A percentile compares a stretch with the other conserved stretches of the same genome.
phyloP scores from a whole-genome alignment of 2,888 invertebrate species.

The Onchidella celtica region DNA sequence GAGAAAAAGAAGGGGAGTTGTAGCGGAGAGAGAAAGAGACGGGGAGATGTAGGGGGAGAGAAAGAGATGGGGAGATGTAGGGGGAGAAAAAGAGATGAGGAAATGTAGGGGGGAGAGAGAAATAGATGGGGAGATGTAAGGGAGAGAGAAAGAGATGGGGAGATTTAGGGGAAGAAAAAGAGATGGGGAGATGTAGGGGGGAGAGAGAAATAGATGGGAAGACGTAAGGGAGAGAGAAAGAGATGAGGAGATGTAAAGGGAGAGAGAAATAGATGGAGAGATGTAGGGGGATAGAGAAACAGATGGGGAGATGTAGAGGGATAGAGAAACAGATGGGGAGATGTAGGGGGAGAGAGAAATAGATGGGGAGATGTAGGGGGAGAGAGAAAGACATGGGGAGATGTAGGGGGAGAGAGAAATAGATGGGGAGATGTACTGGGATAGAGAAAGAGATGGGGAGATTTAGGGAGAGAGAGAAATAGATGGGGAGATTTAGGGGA shows the following conservation, averaged over 20 bases:
- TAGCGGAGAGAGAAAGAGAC: not conserved
- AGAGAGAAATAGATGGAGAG: not conserved
- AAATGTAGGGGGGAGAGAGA: too few species aligned
- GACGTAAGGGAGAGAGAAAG: not conserved
- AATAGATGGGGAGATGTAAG: too few species aligned
- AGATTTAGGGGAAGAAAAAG: not conserved
- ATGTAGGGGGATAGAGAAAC: too few species aligned
- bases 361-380: not conserved
- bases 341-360: not conserved
- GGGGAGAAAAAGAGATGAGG: too few species aligned
- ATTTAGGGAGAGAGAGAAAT: too few species aligned
- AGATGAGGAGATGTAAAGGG: not conserved
- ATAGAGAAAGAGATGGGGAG: not conserved
- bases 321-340: not conserved
- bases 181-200: not conserved
- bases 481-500: too few species aligned
- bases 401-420: not conserved
- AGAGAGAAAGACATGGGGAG: not conserved
- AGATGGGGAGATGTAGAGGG: not conserved
- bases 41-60: too few species aligned
- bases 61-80: too few species aligned
- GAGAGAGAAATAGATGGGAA: not conserved
- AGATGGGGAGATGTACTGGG: not conserved
- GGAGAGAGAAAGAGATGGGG: not conserved
- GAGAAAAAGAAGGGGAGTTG: not conserved